Evolutionary conservation across 2,888 invertebrate species (phyloP), one percentile per base, ranked within the genome.

Genomic region (Thumatha senex): DNA sequence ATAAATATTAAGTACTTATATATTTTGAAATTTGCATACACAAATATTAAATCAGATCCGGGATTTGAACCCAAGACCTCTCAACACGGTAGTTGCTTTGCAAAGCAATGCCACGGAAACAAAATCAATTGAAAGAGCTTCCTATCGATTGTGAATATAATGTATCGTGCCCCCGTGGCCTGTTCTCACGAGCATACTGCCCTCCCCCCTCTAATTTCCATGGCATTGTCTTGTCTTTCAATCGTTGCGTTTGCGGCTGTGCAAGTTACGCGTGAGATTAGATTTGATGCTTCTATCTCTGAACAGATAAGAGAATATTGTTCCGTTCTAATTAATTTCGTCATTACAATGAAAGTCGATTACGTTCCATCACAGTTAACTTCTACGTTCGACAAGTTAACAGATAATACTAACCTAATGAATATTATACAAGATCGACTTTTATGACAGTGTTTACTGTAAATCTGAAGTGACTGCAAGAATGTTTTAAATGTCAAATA

Each of bases 151-250:
- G 69, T 70, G 11, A 24, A 24, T 24, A 11, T 31, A 67, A 66
- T 66, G 63, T 65, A 50, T 54, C 61, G 58, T 78, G 78, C 70
- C 79, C 76, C 63, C 72, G 67, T 80, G 76, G 73, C 74, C 76
- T 67, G 66, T 74, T 80, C 79, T 62, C 80, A 80, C 74, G 75
- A 51, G 42, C 56, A 54, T 54, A 53, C n/a, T 54, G 48, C 62
- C 56, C 50, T 55, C 31, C 53, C 64, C 62, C 47, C 56, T 48
- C 58, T 46, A 3, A 47, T 33, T 54, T 44, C 47, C 45, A 40
- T 15, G 41, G 61, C 50, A 74, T 74, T 76, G 73, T 78, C 52
- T 74, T 76, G 73, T 78, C 52, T 70, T 46, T 49, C 46, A 45
- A 39, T 42, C 42, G 46, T 48, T 48, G 61, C 48, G 48, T 53